Conservation (phyloP, 2,797 vertebrate genomes). For the Anguilla megastoma region DNA sequence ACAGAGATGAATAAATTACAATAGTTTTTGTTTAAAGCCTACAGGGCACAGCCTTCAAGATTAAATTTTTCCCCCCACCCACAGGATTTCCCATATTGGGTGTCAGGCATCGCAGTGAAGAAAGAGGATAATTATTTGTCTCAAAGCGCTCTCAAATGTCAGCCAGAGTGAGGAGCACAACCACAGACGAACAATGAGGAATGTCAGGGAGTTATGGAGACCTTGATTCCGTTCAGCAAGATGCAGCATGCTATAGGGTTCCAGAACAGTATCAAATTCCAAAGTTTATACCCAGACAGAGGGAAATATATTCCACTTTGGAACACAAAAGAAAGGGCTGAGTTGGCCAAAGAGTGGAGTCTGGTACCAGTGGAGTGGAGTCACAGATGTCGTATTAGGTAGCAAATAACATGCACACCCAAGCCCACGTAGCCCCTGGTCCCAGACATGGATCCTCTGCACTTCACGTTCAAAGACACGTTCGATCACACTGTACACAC, state of each 20-base stretch:
- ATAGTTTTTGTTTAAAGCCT: neutral
- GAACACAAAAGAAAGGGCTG: neutral
- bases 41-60: neutral
- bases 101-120: slow-evolving; percentile 24
- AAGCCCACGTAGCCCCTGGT: neutral
- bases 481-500: neutral
- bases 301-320: neutral
- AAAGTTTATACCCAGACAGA: slow-evolving; percentile 10
- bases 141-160: slow-evolving; percentile 12
- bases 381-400: slow-evolving; percentile 12
- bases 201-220: neutral
- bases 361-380: slow-evolving; percentile 11
- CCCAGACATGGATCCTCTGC: neutral
- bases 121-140: neutral
- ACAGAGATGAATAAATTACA: neutral
- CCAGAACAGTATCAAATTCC: neutral
- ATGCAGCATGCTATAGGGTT: neutral
- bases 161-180: neutral
- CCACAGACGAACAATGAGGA: neutral
- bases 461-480: neutral
- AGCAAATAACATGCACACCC: neutral
- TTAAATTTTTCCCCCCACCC: neutral
- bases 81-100: slow-evolving; percentile 15
- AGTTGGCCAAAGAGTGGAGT: neutral
- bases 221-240: neutral